These are phyloP conservation scores for Bradypodion ventrale DNA, from an alignment of 2,797 vertebrate species.

Conservation along the genomic window DNA sequence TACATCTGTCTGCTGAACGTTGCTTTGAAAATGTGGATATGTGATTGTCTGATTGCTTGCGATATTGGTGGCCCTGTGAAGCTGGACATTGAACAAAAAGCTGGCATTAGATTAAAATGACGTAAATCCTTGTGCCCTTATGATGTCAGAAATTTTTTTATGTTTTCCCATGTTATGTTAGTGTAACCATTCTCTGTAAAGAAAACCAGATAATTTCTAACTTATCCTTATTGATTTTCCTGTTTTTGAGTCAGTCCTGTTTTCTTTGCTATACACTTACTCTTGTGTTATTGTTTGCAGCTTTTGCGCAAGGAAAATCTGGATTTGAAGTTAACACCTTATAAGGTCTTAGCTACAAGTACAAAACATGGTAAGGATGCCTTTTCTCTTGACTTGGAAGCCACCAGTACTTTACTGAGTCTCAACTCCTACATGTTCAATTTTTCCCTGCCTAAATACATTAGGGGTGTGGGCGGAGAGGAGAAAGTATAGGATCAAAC, in stretches of 20 bases:
- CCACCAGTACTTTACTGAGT: background rate
- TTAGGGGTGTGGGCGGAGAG: too few species aligned
- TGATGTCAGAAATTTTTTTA: too few species aligned
- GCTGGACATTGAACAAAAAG: too few species aligned
- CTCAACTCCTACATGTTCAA: background rate
- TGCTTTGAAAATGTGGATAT: background rate
- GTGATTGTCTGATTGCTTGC: background rate
- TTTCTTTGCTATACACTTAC: background rate
- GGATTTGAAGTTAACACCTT: slow-evolving; percentile 96
- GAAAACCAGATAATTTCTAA: background rate
- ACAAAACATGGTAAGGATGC: slow-evolving; percentile 89
- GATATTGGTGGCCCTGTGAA: too few species aligned
- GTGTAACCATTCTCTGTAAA: background rate
- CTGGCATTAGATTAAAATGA: too few species aligned
- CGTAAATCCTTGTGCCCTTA: too few species aligned
- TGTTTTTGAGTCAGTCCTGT: too few species aligned
- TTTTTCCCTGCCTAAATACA: too few species aligned
- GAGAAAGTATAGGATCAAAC: background rate
- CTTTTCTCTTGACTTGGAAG: background rate
- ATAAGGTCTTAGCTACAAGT: slow-evolving; percentile 97
- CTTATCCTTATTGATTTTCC: background rate
- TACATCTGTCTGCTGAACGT: background rate
- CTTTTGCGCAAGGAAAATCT: slow-evolving; percentile 95
- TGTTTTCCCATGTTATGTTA: too few species aligned
- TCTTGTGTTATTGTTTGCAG: slow-evolving; percentile 69